Base-by-base conservation (phyloP, 2,113 vertebrate species). In the Perognathus longimembris region DNA sequence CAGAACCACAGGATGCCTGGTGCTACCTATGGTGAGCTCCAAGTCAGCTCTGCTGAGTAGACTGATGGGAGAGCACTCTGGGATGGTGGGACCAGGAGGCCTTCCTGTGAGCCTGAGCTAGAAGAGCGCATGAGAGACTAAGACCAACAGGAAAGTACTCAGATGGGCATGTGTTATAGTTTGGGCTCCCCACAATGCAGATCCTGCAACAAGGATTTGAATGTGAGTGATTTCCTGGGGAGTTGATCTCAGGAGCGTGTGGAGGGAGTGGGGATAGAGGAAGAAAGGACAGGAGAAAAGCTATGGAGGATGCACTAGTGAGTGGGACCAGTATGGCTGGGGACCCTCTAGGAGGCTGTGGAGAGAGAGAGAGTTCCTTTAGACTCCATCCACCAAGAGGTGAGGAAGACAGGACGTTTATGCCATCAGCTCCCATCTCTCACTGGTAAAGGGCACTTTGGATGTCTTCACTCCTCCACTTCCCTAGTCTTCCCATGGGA, bases 221-320 rank as follows among this genome's bases (percentile, higher is more conserved):
- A 76, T 34, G 32, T 26, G 63, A 85, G 28, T 22, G 42, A 11
- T 71, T 78, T 64, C 40, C 30, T 54, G 54, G 70, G 32, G 20
- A 87, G n/a, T 34, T 30, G 75, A 59, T 71, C 57, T 66, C 40
- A 36, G 22, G 81, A 66, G 67, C 17, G 28, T 28, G 4, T 4
- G 0, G 34, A 70, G 3, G 28, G 11, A n/a, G n/a, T 0, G 59
- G 79, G 28, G 76, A 21, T 1, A 9, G 28, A 28, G 82, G 40
- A 28, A 85, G 40, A 34, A 6, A 66, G 54, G 75, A 12, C 24
- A 42, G 15, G 32, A 67, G 28, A 66, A 40, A 63, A 61, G 28
- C n/a, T 5, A 1, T 12, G 0, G 2, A 20, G 42, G 22, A 1
- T 1, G 18, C 10, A 3, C 30, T 32, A 4, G 38, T 7, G 24